Evolutionary conservation across 2,113 vertebrate genomes (phyloP), one percentile per base, ranked within the genome.

Genomic region (Scomber colias): DNA sequence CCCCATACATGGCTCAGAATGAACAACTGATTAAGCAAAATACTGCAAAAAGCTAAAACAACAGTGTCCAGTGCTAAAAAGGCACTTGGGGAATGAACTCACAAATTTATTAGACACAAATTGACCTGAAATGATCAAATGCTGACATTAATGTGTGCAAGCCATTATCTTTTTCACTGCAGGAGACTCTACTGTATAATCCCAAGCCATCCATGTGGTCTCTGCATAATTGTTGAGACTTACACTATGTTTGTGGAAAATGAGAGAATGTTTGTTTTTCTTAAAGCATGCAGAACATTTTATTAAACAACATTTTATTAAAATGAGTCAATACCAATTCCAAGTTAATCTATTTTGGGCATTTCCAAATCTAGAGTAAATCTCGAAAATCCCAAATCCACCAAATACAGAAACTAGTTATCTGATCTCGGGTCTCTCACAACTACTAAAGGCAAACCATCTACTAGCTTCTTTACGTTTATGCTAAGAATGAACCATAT

Each of bases 381-480:
- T 35, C 31, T 35, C 3, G 31, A 6, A 35, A 35, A 35, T 35
- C 31, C 31, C 4, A 35, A 35, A 7, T 35, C 31, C 4, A 35
- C 4, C 31, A 35, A 35, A 6, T 35, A 27, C 3, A 17, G 4
- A 15, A 49, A 27, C 11, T 30, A 49, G 14, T 72, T 40, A 65
- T 55, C 10, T 5, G 12, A 57, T 62, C 8, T 66, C 31, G 48
- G 21, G 54, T 65, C 73, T 66, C 44, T 67, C 16, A 63, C 66
- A 14, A 59, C n/a, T 16, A 60, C 40, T 31, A 54, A 78, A 71
- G 56, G 53, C 57, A 55, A 80, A 51, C 35, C 65, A 75, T 83
- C 72, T 68, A 11, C 15, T 35, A 21, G 14, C 51, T 19, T 72
- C 45, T 71, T 88, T 24, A 77, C 54, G 77, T 82, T 53, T 51